Percentiles rank a stretch among this genome's conserved stretches.
These are phyloP conservation scores for Drosophila leonis DNA, from an alignment of 2,888 invertebrate species.

Conservation along the genomic window DNA sequence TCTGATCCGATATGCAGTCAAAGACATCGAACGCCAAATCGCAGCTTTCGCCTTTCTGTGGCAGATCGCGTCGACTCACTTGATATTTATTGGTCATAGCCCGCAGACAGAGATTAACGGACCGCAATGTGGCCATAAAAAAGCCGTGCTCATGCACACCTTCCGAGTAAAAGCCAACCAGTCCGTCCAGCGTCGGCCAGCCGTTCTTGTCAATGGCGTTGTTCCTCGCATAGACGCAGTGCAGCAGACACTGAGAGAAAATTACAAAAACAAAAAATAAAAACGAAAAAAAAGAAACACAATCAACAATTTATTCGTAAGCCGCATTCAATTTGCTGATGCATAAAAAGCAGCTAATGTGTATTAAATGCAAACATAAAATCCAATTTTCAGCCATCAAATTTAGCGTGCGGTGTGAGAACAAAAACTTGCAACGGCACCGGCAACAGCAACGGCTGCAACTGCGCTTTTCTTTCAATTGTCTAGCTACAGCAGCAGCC, in stretches of 20 bases:
- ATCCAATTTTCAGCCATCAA: conserved; percentile 73
- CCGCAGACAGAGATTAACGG: conserved; percentile 89
- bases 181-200: conserved; percentile 91
- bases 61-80: conserved; percentile 81
- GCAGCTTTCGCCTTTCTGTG: conserved; percentile 89
- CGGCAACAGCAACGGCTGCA: conserved; percentile 11
- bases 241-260: conserved; percentile 89
- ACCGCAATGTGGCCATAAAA: conserved; percentile 90
- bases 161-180: conserved; percentile 90
- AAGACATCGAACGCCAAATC: conserved; percentile 92
- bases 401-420: conserved; percentile 68
- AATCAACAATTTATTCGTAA: conserved; percentile 29
- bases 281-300: conserved; percentile 24
- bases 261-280: conserved; percentile 14
- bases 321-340: conserved; percentile 80
- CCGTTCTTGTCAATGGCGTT: conserved; percentile 91
- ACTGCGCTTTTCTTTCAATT: conserved; percentile 80
- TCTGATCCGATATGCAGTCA: conserved; percentile 92
- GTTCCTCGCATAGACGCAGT: conserved; percentile 92
- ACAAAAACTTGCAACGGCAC: conserved; percentile 49
- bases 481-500: conserved; percentile 66
- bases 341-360: conserved; percentile 81
- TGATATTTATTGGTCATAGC: conserved; percentile 82
- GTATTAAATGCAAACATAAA: conserved; percentile 76
- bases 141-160: conserved; percentile 92